These are phyloP conservation scores for Charina bottae DNA, from an alignment of 2,113 vertebrate species.

Conservation along the genomic window DNA sequence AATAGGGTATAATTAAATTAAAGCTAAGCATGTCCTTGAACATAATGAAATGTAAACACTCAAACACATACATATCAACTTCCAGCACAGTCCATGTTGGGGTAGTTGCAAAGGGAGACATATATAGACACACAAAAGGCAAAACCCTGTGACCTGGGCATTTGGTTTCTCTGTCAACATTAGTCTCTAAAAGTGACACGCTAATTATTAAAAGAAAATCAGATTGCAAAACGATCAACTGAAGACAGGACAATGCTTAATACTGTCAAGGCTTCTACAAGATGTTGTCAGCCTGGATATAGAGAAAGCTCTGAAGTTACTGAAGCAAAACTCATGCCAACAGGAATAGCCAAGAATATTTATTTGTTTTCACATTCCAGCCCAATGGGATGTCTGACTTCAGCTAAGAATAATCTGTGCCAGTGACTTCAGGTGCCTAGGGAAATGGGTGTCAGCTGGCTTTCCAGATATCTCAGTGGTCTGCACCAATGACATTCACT, in stretches of 20 bases:
- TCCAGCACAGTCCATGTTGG: background rate
- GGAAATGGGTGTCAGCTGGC: slow-evolving; percentile 22
- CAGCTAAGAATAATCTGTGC: slow-evolving; percentile 8
- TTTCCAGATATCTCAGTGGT: background rate
- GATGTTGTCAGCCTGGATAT: background rate
- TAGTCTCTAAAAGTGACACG: background rate
- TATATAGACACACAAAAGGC: background rate
- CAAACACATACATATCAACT: no score
- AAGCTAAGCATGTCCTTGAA: no score
- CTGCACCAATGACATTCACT: background rate
- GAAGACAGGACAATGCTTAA: background rate
- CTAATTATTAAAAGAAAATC: background rate
- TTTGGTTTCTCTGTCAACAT: background rate
- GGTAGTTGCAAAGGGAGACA: background rate
- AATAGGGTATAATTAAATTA: no score
- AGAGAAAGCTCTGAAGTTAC: background rate
- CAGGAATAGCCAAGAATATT: background rate
- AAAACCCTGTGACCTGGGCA: background rate
- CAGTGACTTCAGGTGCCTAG: background rate
- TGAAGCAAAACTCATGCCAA: background rate
- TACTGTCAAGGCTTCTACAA: background rate
- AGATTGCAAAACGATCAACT: background rate
- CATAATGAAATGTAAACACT: background rate
- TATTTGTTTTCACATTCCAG: slow-evolving; percentile 5
- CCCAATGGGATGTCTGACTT: background rate